Evolutionary conservation across 2,113 vertebrate genomes (phyloP), one percentile per base, ranked within the genome.

Genomic region (Trematocara unimaculatum): DNA sequence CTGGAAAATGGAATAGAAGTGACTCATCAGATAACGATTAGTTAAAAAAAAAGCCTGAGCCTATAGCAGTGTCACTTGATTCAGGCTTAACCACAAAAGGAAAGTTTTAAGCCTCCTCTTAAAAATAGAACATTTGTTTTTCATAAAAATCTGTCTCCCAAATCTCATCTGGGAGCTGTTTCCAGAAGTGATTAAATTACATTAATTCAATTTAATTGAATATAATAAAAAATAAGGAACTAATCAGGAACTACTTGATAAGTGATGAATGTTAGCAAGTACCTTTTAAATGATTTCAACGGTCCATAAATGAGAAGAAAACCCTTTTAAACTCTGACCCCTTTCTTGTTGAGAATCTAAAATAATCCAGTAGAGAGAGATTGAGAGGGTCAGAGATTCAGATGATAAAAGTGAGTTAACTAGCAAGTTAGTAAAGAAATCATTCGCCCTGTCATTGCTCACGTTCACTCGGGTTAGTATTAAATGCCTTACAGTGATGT

Each of bases 281-380:
- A 12, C 4, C 42, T 74, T 49, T 74, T 26, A 14, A 5, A 74
- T 74, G 14, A 74, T 29, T 29, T 29, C 38, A 67, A 8, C 1
- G 23, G 62, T 78, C 55, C 81, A 92, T 81, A 90, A 91, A 89
- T 88, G 60, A 78, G 90, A 93, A 91, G 90, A 79, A 89, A 87
- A 91, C 92, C 83, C 72, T 83, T 92, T 94, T 91, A 89, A 93
- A 92, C 92, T 91, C 88, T 94, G 89, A 94, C 92, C 92, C 62
- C 92, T 60, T 87, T 93, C 62, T 86, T 89, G 58, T 84, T 84
- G 72, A 89, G 74, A 89, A 79, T 87, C 86, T 67, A 84, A 85
- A 91, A 86, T 87, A 89, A 54, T 54, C 17, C 70, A 38, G 74
- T 62, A 85, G 77, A 60, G 55, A 40, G 81, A 55, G 64, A 42